Percentiles rank a stretch among this genome's conserved stretches.
These are phyloP conservation scores for Macrostomum lignano DNA, from an alignment of 1,140 invertebrate genomes.

Conservation along the genomic window DNA sequence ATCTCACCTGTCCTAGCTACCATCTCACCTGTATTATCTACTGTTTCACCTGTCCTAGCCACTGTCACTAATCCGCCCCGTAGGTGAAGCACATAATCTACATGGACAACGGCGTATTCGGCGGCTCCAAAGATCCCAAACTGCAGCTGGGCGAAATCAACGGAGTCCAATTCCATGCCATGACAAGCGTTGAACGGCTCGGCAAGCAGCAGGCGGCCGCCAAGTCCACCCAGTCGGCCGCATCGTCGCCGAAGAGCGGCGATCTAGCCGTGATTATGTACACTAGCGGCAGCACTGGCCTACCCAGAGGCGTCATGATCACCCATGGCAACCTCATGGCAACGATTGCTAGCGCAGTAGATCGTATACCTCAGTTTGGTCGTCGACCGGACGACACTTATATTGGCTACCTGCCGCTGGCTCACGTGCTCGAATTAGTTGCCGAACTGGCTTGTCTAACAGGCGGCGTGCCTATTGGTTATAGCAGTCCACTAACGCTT, in stretches of 20 bases:
- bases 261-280: slow-evolving; percentile 30
- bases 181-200: too few relatives aligned
- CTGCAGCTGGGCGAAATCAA: too few relatives aligned
- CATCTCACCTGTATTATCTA: too few relatives aligned
- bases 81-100: slow-evolving; percentile 51
- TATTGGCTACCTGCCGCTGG: slow-evolving; percentile 74
- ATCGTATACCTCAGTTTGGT: slow-evolving; percentile 31
- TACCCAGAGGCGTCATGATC: slow-evolving; percentile 31
- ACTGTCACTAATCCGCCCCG: too few relatives aligned
- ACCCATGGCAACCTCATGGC: slow-evolving; percentile 64
- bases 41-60: too few relatives aligned
- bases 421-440: slow-evolving; percentile 79
- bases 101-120: slow-evolving; percentile 39
- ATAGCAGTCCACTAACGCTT: slow-evolving; percentile 55
- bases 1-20: too few relatives aligned
- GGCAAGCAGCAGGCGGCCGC: too few relatives aligned
- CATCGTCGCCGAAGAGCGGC: slow-evolving; percentile 12
- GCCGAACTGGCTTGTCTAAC: slow-evolving; percentile 33
- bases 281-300: slow-evolving; percentile 26
- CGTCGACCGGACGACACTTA: slow-evolving; percentile 41
- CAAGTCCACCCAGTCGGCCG: too few relatives aligned
- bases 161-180: too few relatives aligned
- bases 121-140: too few relatives aligned
- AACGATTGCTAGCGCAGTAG: slow-evolving; percentile 51
- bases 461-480: slow-evolving; percentile 65